These are phyloP conservation scores for Callinectes sapidus DNA, from an alignment of 2,888 invertebrate species.

Conservation along the genomic window DNA sequence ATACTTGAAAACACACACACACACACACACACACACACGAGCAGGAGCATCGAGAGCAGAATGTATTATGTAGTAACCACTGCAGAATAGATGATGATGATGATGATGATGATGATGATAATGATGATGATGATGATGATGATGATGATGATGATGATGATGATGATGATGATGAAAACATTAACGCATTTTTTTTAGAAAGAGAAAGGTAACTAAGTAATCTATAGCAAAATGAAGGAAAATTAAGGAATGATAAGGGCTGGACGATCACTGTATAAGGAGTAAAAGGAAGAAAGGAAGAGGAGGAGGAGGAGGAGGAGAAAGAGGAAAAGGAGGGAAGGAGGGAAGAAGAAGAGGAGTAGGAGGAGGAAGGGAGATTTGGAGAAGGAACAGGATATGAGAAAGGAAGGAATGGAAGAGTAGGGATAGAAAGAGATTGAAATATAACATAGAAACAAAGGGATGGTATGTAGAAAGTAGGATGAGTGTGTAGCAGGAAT, in stretches of 20 bases:
- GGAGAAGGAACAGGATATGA: background rate
- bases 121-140: conserved; percentile 7
- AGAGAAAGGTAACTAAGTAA: background rate
- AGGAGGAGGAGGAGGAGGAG: background rate
- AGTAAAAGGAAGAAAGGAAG: background rate
- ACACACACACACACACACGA: conserved; percentile 14
- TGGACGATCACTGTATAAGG: background rate
- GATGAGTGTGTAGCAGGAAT: too few relatives aligned
- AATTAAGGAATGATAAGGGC: background rate
- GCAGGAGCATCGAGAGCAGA: background rate
- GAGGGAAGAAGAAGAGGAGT: background rate
- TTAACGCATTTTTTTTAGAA: background rate
- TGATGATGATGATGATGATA: background rate
- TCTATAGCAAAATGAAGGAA: background rate
- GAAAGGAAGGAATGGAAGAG: background rate
- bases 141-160: background rate
- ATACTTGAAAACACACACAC: conserved; percentile 30
- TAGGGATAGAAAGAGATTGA: background rate
- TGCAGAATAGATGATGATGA: background rate
- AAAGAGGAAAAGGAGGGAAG: background rate
- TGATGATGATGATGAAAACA: background rate
- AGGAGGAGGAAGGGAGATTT: background rate
- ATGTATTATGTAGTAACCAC: background rate
- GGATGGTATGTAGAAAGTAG: background rate
- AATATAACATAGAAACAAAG: too few relatives aligned